Conservation (phyloP, 2,113 vertebrate species). For the Beaufortia kweichowensis region DNA sequence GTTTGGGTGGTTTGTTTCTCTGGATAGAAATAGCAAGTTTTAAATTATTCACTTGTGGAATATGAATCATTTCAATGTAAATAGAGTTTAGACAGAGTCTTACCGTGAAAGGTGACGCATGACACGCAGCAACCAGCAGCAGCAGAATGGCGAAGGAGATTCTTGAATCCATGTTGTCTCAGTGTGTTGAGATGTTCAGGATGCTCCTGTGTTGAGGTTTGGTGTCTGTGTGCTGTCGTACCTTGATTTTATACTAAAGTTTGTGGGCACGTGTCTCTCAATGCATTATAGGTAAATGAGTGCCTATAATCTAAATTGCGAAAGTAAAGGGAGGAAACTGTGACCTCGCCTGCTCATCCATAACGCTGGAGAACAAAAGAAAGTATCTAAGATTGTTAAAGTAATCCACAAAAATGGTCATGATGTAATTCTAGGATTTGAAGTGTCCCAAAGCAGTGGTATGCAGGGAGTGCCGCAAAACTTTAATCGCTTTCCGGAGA, state of each 20-base stretch:
- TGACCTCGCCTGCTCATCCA: neutral
- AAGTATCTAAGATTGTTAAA: too few relatives aligned
- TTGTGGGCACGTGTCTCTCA: slow-evolving; percentile 26
- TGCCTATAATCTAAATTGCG: neutral
- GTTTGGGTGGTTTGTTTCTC: neutral
- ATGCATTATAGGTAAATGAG: neutral
- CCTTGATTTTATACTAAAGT: slow-evolving; percentile 12
- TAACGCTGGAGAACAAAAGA: neutral
- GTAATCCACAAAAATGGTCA: too few relatives aligned
- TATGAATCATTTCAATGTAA: neutral
- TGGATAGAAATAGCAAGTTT: neutral
- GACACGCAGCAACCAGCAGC: slow-evolving; percentile 44
- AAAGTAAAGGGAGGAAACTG: slow-evolving; percentile 1
- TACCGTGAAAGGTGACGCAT: slow-evolving; percentile 12
- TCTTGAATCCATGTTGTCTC: slow-evolving; percentile 52
- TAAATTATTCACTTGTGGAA: neutral
- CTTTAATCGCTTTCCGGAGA: too few relatives aligned
- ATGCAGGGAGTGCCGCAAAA: too few relatives aligned
- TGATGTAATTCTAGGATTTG: too few relatives aligned
- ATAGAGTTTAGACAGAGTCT: neutral
- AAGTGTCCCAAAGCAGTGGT: too few relatives aligned
- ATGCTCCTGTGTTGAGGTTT: slow-evolving; percentile 24
- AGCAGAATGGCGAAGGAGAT: slow-evolving; percentile 40
- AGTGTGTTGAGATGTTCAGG: slow-evolving; percentile 45
- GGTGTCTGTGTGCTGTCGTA: slow-evolving; percentile 3